phyloP scores from a whole-genome alignment of 1,140 invertebrate species.

The Himalopsyche phryganea region DNA sequence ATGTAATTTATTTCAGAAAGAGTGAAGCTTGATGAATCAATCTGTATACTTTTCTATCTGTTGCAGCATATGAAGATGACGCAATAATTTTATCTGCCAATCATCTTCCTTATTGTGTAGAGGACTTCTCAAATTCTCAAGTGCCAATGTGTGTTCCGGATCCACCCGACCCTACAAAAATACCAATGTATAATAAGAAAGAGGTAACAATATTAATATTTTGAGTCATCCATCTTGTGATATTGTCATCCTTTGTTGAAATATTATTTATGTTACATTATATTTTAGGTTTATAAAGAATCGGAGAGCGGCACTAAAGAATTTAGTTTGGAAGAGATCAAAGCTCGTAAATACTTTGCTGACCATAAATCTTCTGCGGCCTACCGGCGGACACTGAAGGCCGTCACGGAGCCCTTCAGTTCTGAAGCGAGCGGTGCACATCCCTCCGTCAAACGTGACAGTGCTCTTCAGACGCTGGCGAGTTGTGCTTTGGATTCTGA shows the following conservation, averaged over 20 bases:
- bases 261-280: conserved; percentile 38
- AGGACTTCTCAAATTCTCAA: conserved; percentile 52
- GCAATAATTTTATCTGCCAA: conserved; percentile 45
- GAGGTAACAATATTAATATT: too few relatives aligned
- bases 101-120: conserved; percentile 52
- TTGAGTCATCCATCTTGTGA: too few relatives aligned
- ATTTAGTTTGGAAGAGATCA: conserved; percentile 66
- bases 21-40: too few relatives aligned
- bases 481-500: conserved; percentile 44
- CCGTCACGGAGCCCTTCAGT: background rate
- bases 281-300: conserved; percentile 56
- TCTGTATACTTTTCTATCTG: too few relatives aligned
- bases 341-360: conserved; percentile 41
- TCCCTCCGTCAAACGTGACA: conserved; percentile 11
- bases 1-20: too few relatives aligned
- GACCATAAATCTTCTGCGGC: conserved; percentile 3
- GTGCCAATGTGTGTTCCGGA: conserved; percentile 61
- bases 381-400: background rate
- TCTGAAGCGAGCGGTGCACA: background rate
- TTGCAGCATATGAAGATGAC: conserved; percentile 61
- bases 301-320: conserved; percentile 47
- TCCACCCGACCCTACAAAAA: conserved; percentile 55
- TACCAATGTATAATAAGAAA: conserved; percentile 57
- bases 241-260: too few relatives aligned
- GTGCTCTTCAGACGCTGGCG: conserved; percentile 48